These are phyloP conservation scores for Calypte anna DNA, from an alignment of 2,113 vertebrate species.

Conservation along the genomic window DNA sequence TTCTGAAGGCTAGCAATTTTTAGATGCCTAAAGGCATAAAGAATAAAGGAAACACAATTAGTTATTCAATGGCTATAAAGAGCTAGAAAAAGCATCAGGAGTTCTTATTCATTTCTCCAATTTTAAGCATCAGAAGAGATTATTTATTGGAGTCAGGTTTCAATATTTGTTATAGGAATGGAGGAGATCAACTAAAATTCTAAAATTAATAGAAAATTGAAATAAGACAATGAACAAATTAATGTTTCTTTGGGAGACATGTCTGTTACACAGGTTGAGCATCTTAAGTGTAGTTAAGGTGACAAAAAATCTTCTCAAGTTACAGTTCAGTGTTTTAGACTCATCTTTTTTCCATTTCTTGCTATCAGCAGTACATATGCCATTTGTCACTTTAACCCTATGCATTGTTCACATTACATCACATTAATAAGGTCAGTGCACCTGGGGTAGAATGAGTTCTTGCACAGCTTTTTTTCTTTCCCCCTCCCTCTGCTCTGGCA, in stretches of 20 bases:
- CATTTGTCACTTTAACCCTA: neutral
- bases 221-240: neutral
- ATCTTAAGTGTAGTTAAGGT: neutral
- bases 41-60: neutral
- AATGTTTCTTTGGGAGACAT: neutral
- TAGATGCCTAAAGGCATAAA: neutral
- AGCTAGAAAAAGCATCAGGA: neutral
- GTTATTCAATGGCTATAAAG: neutral
- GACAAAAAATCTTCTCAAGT: neutral
- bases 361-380: neutral
- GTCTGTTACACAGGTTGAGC: neutral
- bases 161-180: neutral
- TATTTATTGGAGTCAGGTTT: neutral
- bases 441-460: neutral
- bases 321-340: neutral
- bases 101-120: neutral
- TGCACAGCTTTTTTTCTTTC: neutral
- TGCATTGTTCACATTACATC: neutral
- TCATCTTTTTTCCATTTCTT: neutral
- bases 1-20: neutral
- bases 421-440: neutral
- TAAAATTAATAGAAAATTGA: neutral
- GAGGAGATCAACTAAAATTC: neutral
- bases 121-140: neutral
- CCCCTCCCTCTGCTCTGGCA: neutral